A percentile compares a stretch with the other conserved stretches of the same genome.
phyloP scores from a whole-genome alignment of 2,113 vertebrate genomes.

The Charina bottae region DNA sequence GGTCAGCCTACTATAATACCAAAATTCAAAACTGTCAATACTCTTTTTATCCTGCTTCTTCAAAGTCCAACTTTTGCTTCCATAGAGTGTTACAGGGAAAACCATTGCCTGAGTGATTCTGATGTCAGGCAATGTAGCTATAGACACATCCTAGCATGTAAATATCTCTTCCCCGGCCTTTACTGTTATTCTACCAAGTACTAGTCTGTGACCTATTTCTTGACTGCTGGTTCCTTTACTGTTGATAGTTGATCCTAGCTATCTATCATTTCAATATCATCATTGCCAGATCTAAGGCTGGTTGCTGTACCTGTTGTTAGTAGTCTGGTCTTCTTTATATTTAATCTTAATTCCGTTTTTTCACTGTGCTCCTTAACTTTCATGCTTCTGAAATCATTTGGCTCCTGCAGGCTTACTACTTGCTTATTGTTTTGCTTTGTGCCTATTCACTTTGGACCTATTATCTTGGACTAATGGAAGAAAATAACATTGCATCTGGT shows the following conservation, averaged over 20 bases:
- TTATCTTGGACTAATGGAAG: background rate
- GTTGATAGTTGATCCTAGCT: background rate
- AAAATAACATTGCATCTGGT: background rate
- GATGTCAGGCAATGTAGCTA: no score
- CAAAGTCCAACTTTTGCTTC: background rate
- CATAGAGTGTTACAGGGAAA: background rate
- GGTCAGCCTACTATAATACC: background rate
- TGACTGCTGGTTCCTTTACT: background rate
- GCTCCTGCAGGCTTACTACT: constrained; percentile 1
- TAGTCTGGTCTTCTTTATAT: background rate
- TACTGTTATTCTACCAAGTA: background rate
- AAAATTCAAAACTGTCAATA: background rate
- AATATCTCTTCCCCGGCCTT: background rate
- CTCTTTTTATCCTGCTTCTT: background rate
- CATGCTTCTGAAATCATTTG: background rate
- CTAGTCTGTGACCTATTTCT: background rate
- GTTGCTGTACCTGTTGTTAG: background rate
- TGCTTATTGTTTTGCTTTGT: background rate
- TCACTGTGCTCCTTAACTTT: background rate
- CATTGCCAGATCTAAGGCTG: background rate
- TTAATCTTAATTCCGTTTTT: background rate
- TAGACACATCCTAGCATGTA: background rate
- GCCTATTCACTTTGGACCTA: background rate
- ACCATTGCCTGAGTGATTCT: background rate
- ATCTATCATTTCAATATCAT: background rate